Base-by-base conservation (phyloP, 2,797 vertebrate genomes). In the Tinamus major region DNA sequence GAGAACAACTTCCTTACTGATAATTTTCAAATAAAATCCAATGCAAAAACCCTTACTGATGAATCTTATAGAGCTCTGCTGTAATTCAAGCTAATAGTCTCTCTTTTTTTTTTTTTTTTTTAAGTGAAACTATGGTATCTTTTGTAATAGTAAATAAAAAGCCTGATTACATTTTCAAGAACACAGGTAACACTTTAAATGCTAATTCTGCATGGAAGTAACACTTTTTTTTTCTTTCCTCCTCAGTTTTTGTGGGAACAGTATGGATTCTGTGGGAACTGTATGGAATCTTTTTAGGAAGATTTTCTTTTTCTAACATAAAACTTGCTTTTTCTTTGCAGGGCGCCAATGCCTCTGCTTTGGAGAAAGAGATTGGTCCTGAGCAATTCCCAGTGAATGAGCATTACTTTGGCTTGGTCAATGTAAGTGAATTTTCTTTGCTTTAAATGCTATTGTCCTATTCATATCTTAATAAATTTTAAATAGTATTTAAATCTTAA, bases 321-420 rank as follows among this genome's bases (percentile, higher is more conserved):
- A 48, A 42, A 14, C 4, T 1, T 51, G 2, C 23, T 82, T 24
- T 86, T 70, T 87, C 42, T 87, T 96, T 71, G 6, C 70, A 97
- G 97, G 97, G 97, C 94, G 92, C 97, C 95, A 97, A 96, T 97
- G 97, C 97, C 93, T 98, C 97, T 84, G 95, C 97, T 97, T 97
- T 97, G 97, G 97, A 98, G 97, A 98, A 98, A 97, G 97, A 98
- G 93, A 97, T 97, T 96, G 97, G 97, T 95, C 96, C 97, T 68
- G 97, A 97, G 17, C 96, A 97, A 89, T 97, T 97, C 92, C 97
- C 97, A 62, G 96, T 97, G 90, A 97, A 97, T 71, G 97, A 97
- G 33, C 97, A 97, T 97, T 97, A 97, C 90, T 97, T 98, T 81
- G 97, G 97, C 70, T 94, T 97, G 95, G 97, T 97, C 72, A 97